These are phyloP conservation scores for Choristoneura fumiferana DNA, from an alignment of 1,140 invertebrate genomes.

Conservation along the genomic window DNA sequence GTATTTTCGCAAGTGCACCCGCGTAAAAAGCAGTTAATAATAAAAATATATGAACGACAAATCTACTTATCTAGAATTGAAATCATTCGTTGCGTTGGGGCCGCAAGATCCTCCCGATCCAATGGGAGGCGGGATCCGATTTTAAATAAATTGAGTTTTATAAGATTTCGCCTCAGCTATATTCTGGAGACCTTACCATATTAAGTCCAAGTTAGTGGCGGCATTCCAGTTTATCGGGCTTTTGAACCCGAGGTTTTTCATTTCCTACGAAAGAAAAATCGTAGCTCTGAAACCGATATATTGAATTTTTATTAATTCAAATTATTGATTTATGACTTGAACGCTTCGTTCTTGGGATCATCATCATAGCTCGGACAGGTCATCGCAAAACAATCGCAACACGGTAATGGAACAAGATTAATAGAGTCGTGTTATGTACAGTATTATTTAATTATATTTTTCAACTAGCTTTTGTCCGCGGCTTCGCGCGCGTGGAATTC, in stretches of 20 bases:
- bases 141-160: conserved; percentile 55
- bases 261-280: too few species aligned
- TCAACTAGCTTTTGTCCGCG: too few species aligned
- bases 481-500: too few species aligned
- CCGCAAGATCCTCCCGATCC: conserved; percentile 32
- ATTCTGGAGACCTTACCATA: conserved; percentile 31
- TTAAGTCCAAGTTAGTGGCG: conserved; percentile 24
- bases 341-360: too few species aligned
- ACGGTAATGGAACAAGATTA: too few species aligned
- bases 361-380: too few species aligned
- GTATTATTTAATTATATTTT: too few species aligned
- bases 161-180: conserved; percentile 37
- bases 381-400: too few species aligned
- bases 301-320: too few species aligned
- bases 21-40: conserved; percentile 32
- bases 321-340: too few species aligned
- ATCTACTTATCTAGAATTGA: conserved; percentile 52
- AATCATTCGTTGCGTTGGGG: conserved; percentile 43
- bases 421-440: too few species aligned
- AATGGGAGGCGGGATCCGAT: conserved; percentile 42
- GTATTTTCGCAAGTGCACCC: neutral
- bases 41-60: conserved; percentile 35
- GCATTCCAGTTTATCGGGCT: conserved; percentile 4
- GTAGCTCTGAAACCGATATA: too few species aligned
- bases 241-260: neutral